These are phyloP conservation scores for Amazona guildingii DNA, from an alignment of 2,113 vertebrate genomes.

Conservation along the genomic window DNA sequence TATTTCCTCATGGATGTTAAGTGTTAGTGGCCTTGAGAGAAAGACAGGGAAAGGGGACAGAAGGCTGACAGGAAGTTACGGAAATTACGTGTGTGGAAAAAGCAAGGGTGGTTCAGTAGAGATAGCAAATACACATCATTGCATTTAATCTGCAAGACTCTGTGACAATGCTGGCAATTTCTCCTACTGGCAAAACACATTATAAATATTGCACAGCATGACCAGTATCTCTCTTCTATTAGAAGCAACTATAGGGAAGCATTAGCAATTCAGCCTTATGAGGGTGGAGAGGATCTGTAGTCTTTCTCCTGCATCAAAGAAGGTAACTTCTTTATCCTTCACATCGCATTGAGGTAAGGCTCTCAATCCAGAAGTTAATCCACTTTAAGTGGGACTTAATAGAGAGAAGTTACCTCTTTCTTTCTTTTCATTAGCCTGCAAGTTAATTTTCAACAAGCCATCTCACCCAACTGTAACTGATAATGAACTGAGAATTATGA, in stretches of 20 bases:
- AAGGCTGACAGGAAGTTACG: neutral
- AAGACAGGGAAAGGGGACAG: neutral
- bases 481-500: neutral
- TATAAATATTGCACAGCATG: neutral
- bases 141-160: neutral
- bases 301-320: neutral
- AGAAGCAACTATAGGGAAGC: neutral
- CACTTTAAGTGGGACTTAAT: neutral
- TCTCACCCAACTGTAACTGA: neutral
- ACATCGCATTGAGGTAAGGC: neutral
- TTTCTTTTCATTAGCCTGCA: neutral
- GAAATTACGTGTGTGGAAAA: neutral
- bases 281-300: neutral
- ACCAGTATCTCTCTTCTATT: neutral
- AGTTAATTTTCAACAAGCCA: neutral
- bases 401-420: neutral
- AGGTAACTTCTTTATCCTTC: neutral
- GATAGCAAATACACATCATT: neutral
- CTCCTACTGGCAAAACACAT: neutral
- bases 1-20: neutral
- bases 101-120: neutral
- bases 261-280: neutral
- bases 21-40: neutral
- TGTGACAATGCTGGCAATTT: neutral
- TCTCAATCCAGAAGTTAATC: neutral